phyloP scores from a whole-genome alignment of 2,797 vertebrate genomes.

The Yasuhikotakia modesta region DNA sequence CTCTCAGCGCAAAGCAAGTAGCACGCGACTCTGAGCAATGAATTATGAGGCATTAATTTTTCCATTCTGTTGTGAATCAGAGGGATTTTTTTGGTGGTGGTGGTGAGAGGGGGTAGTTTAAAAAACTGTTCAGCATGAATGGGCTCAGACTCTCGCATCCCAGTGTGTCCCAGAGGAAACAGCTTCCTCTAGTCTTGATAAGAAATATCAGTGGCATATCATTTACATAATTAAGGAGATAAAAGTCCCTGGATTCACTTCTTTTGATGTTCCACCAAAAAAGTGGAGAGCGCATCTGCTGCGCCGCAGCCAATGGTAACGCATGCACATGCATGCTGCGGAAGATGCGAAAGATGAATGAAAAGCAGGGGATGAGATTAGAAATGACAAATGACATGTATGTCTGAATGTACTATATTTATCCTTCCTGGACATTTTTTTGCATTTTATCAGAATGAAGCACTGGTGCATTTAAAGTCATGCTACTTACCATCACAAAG shows the following conservation, averaged over 20 bases:
- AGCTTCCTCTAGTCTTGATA: constrained; percentile 62
- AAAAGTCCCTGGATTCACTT: constrained; percentile 72
- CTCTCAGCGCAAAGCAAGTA: constrained; percentile 28
- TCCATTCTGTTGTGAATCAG: constrained; percentile 13
- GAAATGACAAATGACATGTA: constrained; percentile 21
- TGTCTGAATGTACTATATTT: constrained; percentile 3
- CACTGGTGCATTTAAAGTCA: background rate
- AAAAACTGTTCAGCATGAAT: constrained; percentile 49
- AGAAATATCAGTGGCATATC: constrained; percentile 70
- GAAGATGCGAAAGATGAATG: constrained; percentile 67
- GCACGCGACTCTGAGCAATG: constrained; percentile 34
- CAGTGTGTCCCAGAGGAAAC: constrained; percentile 53
- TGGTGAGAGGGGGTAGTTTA: constrained; percentile 50
- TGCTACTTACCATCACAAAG: constrained; percentile 8
- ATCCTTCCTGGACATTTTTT: background rate
- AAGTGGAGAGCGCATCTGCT: constrained; percentile 66
- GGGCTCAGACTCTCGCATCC: constrained; percentile 51
- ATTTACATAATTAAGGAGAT: constrained; percentile 79
- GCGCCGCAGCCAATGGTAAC: constrained; percentile 62
- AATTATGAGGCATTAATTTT: constrained; percentile 13
- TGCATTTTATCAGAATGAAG: background rate
- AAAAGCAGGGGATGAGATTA: constrained; percentile 44
- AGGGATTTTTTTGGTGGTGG: constrained; percentile 60
- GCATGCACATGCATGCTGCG: constrained; percentile 64
- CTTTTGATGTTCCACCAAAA: constrained; percentile 63